A percentile compares a stretch with the other conserved stretches of the same genome.
These are phyloP conservation scores for Plemyria rubiginata DNA, from an alignment of 2,888 invertebrate species.

Conservation along the genomic window DNA sequence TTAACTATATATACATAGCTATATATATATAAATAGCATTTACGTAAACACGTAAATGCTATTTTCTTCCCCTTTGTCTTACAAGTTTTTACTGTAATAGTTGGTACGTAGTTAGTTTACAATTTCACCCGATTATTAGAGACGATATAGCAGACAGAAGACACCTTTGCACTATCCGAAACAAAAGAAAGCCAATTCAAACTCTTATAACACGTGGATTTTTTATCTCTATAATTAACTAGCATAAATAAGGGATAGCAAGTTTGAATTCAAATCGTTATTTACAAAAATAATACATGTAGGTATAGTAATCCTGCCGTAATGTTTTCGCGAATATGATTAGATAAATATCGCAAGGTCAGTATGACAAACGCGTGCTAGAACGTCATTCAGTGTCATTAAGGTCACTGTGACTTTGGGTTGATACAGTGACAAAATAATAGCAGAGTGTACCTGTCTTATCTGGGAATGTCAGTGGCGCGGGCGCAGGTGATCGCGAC, in stretches of 20 bases:
- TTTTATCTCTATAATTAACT: conserved; percentile 3
- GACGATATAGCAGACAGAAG: too few relatives aligned
- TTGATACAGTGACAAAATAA: conserved; percentile 81
- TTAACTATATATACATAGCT: too few relatives aligned
- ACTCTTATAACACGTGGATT: conserved; percentile 13
- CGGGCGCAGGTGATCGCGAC: conserved; percentile 79
- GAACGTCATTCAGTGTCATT: conserved; percentile 81
- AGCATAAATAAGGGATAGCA: conserved; percentile 16
- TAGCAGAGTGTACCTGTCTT: conserved; percentile 71
- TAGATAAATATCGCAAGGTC: conserved; percentile 84
- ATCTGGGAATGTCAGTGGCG: conserved; percentile 81
- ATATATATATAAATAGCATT: too few relatives aligned
- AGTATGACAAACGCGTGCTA: conserved; percentile 66
- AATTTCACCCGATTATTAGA: too few relatives aligned
- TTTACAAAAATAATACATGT: conserved; percentile 32
- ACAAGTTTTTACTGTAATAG: too few relatives aligned
- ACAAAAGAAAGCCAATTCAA: too few relatives aligned
- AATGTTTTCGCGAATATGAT: conserved; percentile 78
- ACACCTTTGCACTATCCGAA: background rate
- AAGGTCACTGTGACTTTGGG: conserved; percentile 84
- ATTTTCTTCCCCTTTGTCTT: too few relatives aligned
- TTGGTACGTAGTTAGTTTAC: too few relatives aligned
- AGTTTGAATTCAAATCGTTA: conserved; percentile 14
- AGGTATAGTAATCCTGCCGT: conserved; percentile 58
- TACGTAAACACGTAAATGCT: too few relatives aligned